Conservation (phyloP, 2,797 vertebrate species). For the Gymnodraco acuticeps region DNA sequence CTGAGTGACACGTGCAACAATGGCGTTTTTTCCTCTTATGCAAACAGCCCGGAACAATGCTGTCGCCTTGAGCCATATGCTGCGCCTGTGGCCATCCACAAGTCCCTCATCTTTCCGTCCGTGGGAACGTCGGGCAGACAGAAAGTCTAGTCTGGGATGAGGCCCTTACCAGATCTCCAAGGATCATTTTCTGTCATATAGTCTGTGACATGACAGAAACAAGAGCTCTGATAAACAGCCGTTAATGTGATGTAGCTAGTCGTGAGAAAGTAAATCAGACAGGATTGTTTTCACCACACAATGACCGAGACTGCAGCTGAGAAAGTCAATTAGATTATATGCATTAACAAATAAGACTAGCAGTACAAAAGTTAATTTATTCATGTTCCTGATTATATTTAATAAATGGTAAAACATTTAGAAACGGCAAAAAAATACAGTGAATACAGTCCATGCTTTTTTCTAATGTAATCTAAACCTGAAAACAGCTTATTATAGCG, state of each 20-base stretch:
- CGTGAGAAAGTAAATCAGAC: constrained; percentile 58
- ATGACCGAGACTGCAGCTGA: constrained; percentile 19
- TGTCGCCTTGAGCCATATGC: constrained; percentile 79
- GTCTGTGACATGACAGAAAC: constrained; percentile 57
- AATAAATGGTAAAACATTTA: constrained; percentile 8
- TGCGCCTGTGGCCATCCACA: constrained; percentile 66
- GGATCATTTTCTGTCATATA: constrained; percentile 49
- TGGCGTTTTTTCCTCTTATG: constrained; percentile 56
- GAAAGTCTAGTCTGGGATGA: constrained; percentile 64
- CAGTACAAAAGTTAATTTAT: constrained; percentile 11
- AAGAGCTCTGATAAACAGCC: constrained; percentile 35
- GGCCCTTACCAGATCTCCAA: constrained; percentile 51
- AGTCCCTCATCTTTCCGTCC: constrained; percentile 58
- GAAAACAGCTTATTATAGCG: constrained; percentile 10
- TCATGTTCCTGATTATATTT: neutral
- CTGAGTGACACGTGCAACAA: constrained; percentile 79
- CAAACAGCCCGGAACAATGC: constrained; percentile 79
- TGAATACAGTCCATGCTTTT: too few species aligned
- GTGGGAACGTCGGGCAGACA: constrained; percentile 78
- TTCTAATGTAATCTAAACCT: constrained; percentile 11
- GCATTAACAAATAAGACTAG: constrained; percentile 5
- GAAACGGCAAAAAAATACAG: neutral
- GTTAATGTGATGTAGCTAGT: constrained; percentile 18
- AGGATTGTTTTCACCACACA: constrained; percentile 30
- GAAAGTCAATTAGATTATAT: constrained; percentile 10